These are phyloP conservation scores for Pelvicachromis taeniatus DNA, from an alignment of 2,113 vertebrate species.

Conservation along the genomic window DNA sequence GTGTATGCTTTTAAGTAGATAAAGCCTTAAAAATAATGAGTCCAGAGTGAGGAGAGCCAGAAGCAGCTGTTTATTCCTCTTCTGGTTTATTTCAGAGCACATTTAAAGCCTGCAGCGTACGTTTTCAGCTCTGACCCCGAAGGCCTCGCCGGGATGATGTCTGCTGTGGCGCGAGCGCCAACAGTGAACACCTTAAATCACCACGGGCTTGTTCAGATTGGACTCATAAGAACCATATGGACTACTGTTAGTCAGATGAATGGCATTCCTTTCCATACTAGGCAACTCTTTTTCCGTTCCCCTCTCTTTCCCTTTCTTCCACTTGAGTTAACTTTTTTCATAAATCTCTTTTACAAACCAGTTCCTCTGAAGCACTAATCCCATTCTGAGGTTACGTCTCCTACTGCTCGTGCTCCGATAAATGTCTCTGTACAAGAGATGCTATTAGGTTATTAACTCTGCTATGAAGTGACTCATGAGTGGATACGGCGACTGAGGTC, in stretches of 20 bases:
- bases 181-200: conserved; percentile 65
- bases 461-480: not conserved
- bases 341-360: conserved; percentile 41
- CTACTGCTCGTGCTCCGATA: conserved; percentile 7
- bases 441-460: conserved; percentile 7
- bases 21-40: not conserved
- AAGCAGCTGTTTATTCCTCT: conserved; percentile 31
- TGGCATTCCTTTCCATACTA: conserved; percentile 68
- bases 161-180: conserved; percentile 51
- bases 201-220: conserved; percentile 25
- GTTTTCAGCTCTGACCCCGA: conserved; percentile 27
- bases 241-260: conserved; percentile 54
- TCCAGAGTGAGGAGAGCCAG: not conserved
- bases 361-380: conserved; percentile 27
- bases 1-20: not conserved
- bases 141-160: conserved; percentile 40
- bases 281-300: conserved; percentile 35
- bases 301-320: not conserved
- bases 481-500: conserved; percentile 5
- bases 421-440: not conserved
- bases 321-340: conserved; percentile 14
- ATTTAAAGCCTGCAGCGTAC: conserved; percentile 2
- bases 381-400: conserved; percentile 7
- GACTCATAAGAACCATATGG: conserved; percentile 62
- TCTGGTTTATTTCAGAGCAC: conserved; percentile 40